Base-by-base conservation (phyloP, 2,888 invertebrate genomes). In the Pyrochroa serraticornis region DNA sequence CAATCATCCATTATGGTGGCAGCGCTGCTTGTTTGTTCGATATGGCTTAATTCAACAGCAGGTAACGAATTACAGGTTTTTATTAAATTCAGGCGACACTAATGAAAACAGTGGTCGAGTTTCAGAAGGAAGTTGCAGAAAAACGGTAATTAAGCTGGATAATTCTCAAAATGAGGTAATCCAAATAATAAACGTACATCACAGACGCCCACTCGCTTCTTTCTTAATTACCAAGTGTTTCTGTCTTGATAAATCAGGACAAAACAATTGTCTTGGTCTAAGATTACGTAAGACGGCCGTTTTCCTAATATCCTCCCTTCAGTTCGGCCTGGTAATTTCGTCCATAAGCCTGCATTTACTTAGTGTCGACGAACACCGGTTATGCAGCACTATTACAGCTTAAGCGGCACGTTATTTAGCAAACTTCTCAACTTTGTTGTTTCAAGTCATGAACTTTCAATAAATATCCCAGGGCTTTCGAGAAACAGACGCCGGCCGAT, bases 151-250 rank as follows among this genome's bases (percentile, higher is more conserved):
- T 10, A 10, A 12, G 32, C 8, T 33, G 44, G 8, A 48, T 48
- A 53, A 38, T 45, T 10, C 35, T 33, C 36, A 9, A 32, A 47
- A 47, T 34, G 31, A 38, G 31, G 49, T 32, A 49, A 49, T 38
- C 38, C 9, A 49, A 39, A 41, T 31, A 39, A 49, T 39, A 49
- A 31, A 31, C 31, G 44, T 37, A 32, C 37, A 44, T 52, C 38
- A 37, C 50, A 30, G 49, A 5, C 7, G 43, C 48, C 42, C 39
- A 54, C 43, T 58, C 43, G 39, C 52, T 58, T 58, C 53, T 55
- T 59, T 54, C 59, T 55, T 59, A 54, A 59, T 59, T 59, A 59
- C 49, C 49, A 30, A 54, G 54, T 49, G 59, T 54, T 59, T 59
- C 54, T 59, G 59, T 55, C 54, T 32, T 42, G 54, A 59, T 59